phyloP scores from a whole-genome alignment of 2,888 invertebrate species.

The Machimus rusticus region DNA sequence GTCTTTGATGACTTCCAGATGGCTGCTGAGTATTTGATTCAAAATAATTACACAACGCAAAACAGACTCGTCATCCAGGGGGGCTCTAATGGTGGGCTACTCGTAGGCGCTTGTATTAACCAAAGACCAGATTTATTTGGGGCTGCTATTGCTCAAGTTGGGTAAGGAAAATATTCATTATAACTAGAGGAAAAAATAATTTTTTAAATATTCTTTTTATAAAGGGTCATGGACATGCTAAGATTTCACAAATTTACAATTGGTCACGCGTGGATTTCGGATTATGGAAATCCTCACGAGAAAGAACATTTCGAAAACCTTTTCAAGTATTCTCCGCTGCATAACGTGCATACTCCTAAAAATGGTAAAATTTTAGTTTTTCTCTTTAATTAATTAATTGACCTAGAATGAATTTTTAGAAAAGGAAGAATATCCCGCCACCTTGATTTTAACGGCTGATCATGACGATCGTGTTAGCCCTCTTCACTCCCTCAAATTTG shows the following conservation, averaged over 20 bases:
- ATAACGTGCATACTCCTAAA: conserved; percentile 80
- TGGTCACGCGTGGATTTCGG: conserved; percentile 95
- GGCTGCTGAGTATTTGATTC: conserved; percentile 87
- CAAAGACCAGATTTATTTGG: conserved; percentile 95
- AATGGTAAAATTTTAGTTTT: conserved; percentile 58
- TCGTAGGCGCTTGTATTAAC: conserved; percentile 94
- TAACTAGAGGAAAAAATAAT: background rate
- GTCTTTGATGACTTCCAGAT: conserved; percentile 95
- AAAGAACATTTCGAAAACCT: conserved; percentile 86
- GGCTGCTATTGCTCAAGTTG: conserved; percentile 92
- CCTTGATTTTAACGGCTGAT: conserved; percentile 92
- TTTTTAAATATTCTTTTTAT: conserved; percentile 47
- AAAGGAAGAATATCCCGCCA: conserved; percentile 84
- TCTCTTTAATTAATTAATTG: background rate
- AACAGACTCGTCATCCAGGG: conserved; percentile 87
- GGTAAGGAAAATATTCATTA: conserved; percentile 66
- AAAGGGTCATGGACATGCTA: conserved; percentile 95
- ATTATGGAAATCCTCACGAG: conserved; percentile 92
- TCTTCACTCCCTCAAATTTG: conserved; percentile 93
- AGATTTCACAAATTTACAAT: conserved; percentile 98
- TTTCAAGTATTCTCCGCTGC: conserved; percentile 89
- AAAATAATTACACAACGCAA: conserved; percentile 79
- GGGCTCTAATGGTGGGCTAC: conserved; percentile 95
- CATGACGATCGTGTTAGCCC: conserved; percentile 99
- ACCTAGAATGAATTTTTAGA: conserved; percentile 50